Conservation (phyloP, 2,113 vertebrate genomes). For the Spea multiplicata region DNA sequence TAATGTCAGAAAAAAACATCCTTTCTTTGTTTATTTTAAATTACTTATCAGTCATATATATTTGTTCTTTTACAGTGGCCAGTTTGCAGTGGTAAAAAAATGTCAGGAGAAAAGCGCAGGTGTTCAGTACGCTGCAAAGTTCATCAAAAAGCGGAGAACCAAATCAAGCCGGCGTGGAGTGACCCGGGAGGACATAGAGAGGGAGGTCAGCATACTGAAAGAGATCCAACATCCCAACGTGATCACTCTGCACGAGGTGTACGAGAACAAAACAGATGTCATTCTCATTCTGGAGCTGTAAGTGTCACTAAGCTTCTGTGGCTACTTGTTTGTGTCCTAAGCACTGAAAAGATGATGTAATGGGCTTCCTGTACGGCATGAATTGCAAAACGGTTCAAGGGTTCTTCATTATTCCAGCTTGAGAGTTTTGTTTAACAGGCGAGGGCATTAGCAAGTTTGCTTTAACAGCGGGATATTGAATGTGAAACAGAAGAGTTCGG, state of each 20-base stretch:
- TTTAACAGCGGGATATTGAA: conserved; percentile 1
- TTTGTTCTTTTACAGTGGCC: conserved; percentile 70
- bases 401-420: background rate
- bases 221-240: conserved; percentile 93
- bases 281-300: conserved; percentile 97
- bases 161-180: conserved; percentile 91
- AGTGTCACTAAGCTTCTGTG: conserved; percentile 59
- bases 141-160: conserved; percentile 92
- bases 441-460: background rate
- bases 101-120: conserved; percentile 82
- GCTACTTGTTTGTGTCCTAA: background rate
- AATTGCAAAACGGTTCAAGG: conserved; percentile 15
- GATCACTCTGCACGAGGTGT: conserved; percentile 91
- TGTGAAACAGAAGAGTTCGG: conserved; percentile 19
- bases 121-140: conserved; percentile 87
- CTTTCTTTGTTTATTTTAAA: no score
- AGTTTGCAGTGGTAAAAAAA: conserved; percentile 93
- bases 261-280: conserved; percentile 92
- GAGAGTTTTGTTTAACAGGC: background rate
- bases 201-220: conserved; percentile 92
- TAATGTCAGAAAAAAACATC: no score
- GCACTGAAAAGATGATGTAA: background rate
- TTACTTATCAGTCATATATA: background rate
- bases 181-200: conserved; percentile 89
- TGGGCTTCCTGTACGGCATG: conserved; percentile 20